These are phyloP conservation scores for Phallusia fumigata DNA, from an alignment of 23 tunicate genomes.

Conservation along the genomic window DNA sequence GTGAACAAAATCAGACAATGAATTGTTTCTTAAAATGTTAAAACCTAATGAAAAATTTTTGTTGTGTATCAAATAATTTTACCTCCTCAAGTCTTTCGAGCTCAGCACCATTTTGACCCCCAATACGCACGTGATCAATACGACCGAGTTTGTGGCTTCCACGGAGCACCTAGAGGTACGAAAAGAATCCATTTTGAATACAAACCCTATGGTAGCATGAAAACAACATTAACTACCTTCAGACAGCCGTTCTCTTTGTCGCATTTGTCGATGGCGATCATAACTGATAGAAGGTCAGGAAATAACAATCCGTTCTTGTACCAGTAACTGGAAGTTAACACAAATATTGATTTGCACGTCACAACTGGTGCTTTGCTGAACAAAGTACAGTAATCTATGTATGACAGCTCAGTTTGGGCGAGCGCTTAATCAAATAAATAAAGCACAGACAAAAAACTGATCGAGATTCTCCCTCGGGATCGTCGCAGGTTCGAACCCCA, in stretches of 20 bases:
- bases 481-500: no score
- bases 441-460: no score
- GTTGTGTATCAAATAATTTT: not conserved
- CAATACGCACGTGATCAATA: constrained; percentile 55
- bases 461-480: no score
- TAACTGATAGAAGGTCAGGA: constrained; percentile 56
- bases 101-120: constrained; percentile 76
- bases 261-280: constrained; percentile 52
- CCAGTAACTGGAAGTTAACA: constrained; percentile 43
- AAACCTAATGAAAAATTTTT: not conserved
- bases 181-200: not conserved
- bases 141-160: constrained; percentile 65
- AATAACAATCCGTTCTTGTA: constrained; percentile 57
- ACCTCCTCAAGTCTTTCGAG: constrained; percentile 49
- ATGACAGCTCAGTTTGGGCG: no score
- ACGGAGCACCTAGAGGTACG: constrained; percentile 40
- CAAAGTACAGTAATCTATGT: no score
- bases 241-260: constrained; percentile 63
- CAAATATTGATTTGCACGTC: no score
- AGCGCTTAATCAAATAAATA: no score
- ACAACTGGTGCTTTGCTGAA: no score
- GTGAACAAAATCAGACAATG: not conserved
- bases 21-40: not conserved
- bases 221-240: constrained; percentile 21
- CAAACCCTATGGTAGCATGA: not conserved